Evolutionary conservation across 2,797 vertebrate species (phyloP).

Genomic region (Rallus crepitans): DNA sequence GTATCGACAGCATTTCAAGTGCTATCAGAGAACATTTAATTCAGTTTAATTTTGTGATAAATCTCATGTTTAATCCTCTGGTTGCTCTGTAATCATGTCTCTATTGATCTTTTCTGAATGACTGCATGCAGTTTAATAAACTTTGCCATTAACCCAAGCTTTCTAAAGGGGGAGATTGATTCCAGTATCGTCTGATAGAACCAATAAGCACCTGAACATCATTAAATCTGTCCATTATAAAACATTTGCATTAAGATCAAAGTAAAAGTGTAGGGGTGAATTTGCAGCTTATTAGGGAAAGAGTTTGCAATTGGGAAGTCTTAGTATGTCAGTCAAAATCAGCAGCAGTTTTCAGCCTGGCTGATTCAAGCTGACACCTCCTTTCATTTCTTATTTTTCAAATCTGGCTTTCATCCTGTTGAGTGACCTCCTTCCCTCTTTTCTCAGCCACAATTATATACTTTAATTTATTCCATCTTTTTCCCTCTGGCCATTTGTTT

Average conservation of each 20-base stretch:
- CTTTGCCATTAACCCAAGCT: conserved; percentile 75
- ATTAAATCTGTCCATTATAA: conserved; percentile 66
- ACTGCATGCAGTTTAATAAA: conserved; percentile 82
- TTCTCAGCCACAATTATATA: conserved; percentile 32
- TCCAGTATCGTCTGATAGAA: conserved; percentile 70
- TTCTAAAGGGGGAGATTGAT: conserved; percentile 74
- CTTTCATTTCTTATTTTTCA: conserved; percentile 68
- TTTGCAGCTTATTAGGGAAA: conserved; percentile 48
- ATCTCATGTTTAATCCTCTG: conserved; percentile 83
- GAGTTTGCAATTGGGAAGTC: conserved; percentile 1
- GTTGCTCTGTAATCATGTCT: conserved; percentile 82
- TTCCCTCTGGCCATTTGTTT: conserved; percentile 48
- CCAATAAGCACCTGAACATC: conserved; percentile 68
- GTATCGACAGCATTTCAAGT: conserved; percentile 79
- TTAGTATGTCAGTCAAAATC: conserved; percentile 49
- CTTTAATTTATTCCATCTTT: conserved; percentile 57
- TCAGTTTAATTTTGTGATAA: conserved; percentile 84
- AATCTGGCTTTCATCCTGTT: not conserved
- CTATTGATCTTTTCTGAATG: conserved; percentile 83
- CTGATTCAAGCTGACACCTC: conserved; percentile 45
- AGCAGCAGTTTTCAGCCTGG: conserved; percentile 43
- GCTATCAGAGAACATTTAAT: conserved; percentile 82
- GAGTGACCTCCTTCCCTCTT: not conserved
- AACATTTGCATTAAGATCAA: conserved; percentile 61
- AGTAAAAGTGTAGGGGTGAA: conserved; percentile 28